Conservation (phyloP, 2,113 vertebrate species). For the Prietella phreatophila region DNA sequence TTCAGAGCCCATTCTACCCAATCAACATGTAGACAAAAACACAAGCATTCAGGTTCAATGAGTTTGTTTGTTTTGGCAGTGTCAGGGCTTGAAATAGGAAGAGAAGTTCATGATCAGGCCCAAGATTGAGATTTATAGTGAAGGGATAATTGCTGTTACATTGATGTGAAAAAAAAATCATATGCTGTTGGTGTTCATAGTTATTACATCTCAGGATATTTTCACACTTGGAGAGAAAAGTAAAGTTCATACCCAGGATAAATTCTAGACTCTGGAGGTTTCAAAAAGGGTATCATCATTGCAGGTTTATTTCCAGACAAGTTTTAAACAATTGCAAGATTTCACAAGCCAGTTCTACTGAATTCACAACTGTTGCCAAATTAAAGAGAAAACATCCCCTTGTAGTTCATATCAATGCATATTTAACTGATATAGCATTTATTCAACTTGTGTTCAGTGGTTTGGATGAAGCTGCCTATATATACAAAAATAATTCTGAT, state of each 20-base stretch:
- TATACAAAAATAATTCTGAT: neutral
- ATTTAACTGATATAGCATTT: neutral
- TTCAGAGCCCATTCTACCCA: slow-evolving; percentile 15
- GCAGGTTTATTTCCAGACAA: neutral
- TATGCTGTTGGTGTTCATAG: neutral
- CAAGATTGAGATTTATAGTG: neutral
- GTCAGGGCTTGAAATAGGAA: neutral
- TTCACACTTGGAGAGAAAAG: neutral
- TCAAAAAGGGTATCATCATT: neutral
- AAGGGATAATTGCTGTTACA: slow-evolving; percentile 8
- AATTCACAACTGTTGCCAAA: neutral
- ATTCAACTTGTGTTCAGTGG: neutral
- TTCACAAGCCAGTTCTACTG: neutral
- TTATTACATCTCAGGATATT: neutral
- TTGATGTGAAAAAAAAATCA: neutral
- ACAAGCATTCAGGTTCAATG: slow-evolving; percentile 15
- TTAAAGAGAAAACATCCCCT: neutral
- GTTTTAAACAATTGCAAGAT: neutral
- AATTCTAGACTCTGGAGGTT: neutral
- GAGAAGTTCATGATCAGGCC: neutral
- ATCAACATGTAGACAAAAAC: slow-evolving; percentile 22
- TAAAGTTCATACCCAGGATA: neutral
- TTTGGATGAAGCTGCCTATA: neutral
- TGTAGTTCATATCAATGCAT: neutral
- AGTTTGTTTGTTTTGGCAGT: slow-evolving; percentile 41